A percentile compares a stretch with the other conserved stretches of the same genome.
Evolutionary conservation across 1,140 invertebrate species (phyloP).

Genomic region (Asbolus verrucosus): DNA sequence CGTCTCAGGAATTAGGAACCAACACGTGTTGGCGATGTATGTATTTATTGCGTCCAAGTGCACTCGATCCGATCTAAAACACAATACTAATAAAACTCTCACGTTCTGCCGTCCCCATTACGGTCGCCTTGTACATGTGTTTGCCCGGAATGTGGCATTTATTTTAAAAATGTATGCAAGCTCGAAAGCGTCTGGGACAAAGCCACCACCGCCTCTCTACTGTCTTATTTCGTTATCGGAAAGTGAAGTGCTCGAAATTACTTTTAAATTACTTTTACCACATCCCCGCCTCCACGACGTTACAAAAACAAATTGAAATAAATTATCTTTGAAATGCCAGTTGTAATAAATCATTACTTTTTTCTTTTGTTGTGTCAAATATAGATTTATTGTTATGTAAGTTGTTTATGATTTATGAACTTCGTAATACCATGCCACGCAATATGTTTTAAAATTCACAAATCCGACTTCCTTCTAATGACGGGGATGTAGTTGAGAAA

Average conservation of each 20-base stretch:
- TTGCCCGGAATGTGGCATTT: slow-evolving; percentile 55
- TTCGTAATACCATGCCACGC: background rate
- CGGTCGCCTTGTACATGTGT: slow-evolving; percentile 53
- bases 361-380: slow-evolving; percentile 44
- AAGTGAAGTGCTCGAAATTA: slow-evolving; percentile 47
- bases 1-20: no score
- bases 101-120: slow-evolving; percentile 53
- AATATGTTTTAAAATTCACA: slow-evolving; percentile 17
- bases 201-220: slow-evolving; percentile 8
- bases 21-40: no score
- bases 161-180: slow-evolving; percentile 56
- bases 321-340: slow-evolving; percentile 41
- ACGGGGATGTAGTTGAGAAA: slow-evolving; percentile 6
- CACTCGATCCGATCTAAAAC: slow-evolving; percentile 51
- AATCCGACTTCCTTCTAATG: slow-evolving; percentile 18
- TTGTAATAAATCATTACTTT: slow-evolving; percentile 44
- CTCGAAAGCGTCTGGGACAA: slow-evolving; percentile 12
- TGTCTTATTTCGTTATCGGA: slow-evolving; percentile 44
- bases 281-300: slow-evolving; percentile 34
- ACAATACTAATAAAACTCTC: slow-evolving; percentile 57
- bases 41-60: no score
- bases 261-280: slow-evolving; percentile 48
- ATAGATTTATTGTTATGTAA: slow-evolving; percentile 39
- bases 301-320: slow-evolving; percentile 46
- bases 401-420: slow-evolving; percentile 39